A percentile compares a stretch with the other conserved stretches of the same genome.
These are phyloP conservation scores for Tachysurus vachellii DNA, from an alignment of 2,113 vertebrate species.

Conservation along the genomic window DNA sequence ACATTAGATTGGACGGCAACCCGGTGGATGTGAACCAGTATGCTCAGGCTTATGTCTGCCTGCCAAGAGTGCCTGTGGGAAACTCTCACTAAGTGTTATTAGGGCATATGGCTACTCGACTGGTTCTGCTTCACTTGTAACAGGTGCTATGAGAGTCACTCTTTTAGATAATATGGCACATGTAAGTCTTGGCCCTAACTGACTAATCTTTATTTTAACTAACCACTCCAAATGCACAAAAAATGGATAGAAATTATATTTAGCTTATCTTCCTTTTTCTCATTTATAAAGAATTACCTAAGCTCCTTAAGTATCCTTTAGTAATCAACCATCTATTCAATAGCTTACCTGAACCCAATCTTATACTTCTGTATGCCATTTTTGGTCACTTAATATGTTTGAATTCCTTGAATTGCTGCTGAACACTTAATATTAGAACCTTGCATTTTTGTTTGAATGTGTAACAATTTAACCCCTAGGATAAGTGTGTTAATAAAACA, in stretches of 20 bases:
- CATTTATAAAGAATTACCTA: not conserved
- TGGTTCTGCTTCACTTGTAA: not conserved
- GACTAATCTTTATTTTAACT: not conserved
- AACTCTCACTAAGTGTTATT: conserved; percentile 58
- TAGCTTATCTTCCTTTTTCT: not conserved
- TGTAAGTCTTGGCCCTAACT: not conserved
- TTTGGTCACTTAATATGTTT: not conserved
- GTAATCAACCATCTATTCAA: not conserved
- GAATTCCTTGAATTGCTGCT: conserved; percentile 7
- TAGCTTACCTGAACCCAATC: not conserved
- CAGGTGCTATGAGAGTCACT: not conserved
- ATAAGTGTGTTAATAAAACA: conserved; percentile 10
- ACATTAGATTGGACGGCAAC: conserved; percentile 80
- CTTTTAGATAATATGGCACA: not conserved
- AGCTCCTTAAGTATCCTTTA: not conserved
- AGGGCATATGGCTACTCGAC: conserved; percentile 2
- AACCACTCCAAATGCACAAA: not conserved
- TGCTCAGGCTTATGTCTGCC: conserved; percentile 73
- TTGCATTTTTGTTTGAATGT: not conserved
- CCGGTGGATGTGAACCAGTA: conserved; percentile 79
- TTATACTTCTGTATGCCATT: not conserved
- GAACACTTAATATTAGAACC: not conserved
- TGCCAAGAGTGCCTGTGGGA: conserved; percentile 78
- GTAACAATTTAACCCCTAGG: not conserved
- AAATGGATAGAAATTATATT: not conserved